phyloP scores from a whole-genome alignment of 2,888 invertebrate genomes.

The Alitta virens region DNA sequence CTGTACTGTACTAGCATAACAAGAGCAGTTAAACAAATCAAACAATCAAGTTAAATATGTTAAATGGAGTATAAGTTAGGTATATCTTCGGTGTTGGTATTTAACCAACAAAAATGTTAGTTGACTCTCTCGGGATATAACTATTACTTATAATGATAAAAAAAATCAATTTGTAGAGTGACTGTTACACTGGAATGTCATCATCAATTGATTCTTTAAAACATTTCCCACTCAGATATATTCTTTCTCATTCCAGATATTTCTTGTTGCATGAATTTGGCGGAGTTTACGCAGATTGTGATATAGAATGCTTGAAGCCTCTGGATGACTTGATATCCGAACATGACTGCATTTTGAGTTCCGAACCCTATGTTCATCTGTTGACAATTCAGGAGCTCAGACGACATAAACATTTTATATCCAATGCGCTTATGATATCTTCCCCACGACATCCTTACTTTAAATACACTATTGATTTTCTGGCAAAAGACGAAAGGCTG shows the following conservation, averaged over 20 bases:
- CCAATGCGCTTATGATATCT: constrained; percentile 28
- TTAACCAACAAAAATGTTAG: no score
- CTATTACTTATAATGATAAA: no score
- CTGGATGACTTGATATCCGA: constrained; percentile 21
- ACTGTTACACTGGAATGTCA: no score
- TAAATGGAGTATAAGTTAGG: no score
- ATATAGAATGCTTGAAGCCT: constrained; percentile 24
- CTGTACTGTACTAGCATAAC: no score
- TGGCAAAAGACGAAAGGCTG: constrained; percentile 1
- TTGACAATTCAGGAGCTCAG: constrained; percentile 19
- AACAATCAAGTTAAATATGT: no score
- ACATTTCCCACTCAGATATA: no score
- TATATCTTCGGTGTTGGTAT: no score
- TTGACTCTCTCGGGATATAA: no score
- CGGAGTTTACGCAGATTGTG: constrained; percentile 31
- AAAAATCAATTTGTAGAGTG: no score
- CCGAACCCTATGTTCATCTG: constrained; percentile 28
- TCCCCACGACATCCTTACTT: constrained; percentile 26
- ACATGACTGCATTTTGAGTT: constrained; percentile 24
- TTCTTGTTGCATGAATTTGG: constrained; percentile 29
- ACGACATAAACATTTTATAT: constrained; percentile 12
- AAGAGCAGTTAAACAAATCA: no score
- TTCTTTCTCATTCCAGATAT: constrained; percentile 25
- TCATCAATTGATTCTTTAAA: no score
- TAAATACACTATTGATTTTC: constrained; percentile 18